Base-by-base conservation (phyloP, 2,888 invertebrate genomes). In the Ormyrus rosae region DNA sequence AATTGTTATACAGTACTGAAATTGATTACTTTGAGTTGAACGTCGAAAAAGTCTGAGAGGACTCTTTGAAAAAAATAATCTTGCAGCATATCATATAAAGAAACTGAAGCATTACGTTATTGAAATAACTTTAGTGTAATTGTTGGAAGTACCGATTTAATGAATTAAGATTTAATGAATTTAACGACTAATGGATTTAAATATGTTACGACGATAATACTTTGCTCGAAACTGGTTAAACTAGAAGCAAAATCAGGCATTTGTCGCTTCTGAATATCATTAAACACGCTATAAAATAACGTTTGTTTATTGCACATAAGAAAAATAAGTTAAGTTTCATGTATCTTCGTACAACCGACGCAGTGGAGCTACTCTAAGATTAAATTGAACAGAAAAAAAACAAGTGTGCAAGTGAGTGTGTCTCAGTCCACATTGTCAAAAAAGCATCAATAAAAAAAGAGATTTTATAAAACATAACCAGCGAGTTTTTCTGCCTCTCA, bases 341-440 rank as follows among this genome's bases (percentile, higher is more conserved):
- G 58, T 82, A 63, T 68, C 76, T 73, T 74, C 74, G 73, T 78
- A 70, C 69, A 58, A 70, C 34, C 63, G 65, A 70, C 64, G 69
- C 64, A 74, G 63, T 50, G 34, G 70, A 81, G 46, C 67, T 74
- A 81, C 56, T 70, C 61, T 69, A 74, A 55, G 56, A 58, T 75
- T 74, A 56, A 19, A 75, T 71, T 58, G 70, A 74, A 67, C 56
- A 48, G 46, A 77, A 67, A 78, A 34, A 70, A 65, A 80, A 55
- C 45, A 13, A 68, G 76, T 81, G 84, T 85, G 85, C 83, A 86
- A 85, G 84, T 84, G 86, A 84, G 87, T 85, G 84, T 87, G 86
- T 87, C 85, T 87, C 84, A 85, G 85, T 86, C 86, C 87, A 88
- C 86, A 87, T 87, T 88, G 88, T 89, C 86, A 84, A 89, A 88